Conservation (phyloP, 2,113 vertebrate species). For the Osmerus eperlanus region DNA sequence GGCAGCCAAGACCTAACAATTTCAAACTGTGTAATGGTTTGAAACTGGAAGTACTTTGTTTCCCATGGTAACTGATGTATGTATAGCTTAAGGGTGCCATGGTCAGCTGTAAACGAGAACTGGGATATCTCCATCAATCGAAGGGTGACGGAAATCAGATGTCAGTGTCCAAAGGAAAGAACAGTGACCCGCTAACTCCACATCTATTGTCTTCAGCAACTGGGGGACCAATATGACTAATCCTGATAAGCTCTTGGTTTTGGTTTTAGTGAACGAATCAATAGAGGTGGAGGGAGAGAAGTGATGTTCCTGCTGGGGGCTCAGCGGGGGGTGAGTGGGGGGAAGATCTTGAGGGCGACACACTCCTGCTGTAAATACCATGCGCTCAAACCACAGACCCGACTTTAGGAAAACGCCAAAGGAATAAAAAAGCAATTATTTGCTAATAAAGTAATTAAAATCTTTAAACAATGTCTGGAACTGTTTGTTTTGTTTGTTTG, state of each 20-base stretch:
- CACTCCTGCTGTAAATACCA: conserved; percentile 11
- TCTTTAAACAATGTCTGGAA: too few relatives aligned
- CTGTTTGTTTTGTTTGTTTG: too few relatives aligned
- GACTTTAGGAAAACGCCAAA: not conserved
- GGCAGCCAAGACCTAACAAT: conserved; percentile 40
- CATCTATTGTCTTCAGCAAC: not conserved
- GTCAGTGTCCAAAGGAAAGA: not conserved
- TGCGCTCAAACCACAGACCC: not conserved
- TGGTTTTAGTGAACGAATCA: conserved; percentile 27
- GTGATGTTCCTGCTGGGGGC: conserved; percentile 17
- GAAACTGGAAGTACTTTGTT: conserved; percentile 52
- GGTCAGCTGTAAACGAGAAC: conserved; percentile 38
- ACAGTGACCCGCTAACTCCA: not conserved
- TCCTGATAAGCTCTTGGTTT: conserved; percentile 2
- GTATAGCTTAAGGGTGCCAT: conserved; percentile 26
- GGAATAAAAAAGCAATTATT: not conserved
- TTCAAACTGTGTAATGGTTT: conserved; percentile 37
- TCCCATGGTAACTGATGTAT: conserved; percentile 32
- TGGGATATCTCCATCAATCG: conserved; percentile 12
- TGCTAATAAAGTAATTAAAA: too few relatives aligned
- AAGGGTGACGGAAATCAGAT: conserved; percentile 32
- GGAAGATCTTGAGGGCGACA: not conserved
- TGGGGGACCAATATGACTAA: not conserved
- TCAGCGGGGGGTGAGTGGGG: conserved; percentile 7
- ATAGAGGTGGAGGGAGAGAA: conserved; percentile 14